These are phyloP conservation scores for Anser cygnoides DNA, from an alignment of 2,113 vertebrate genomes.

Conservation along the genomic window DNA sequence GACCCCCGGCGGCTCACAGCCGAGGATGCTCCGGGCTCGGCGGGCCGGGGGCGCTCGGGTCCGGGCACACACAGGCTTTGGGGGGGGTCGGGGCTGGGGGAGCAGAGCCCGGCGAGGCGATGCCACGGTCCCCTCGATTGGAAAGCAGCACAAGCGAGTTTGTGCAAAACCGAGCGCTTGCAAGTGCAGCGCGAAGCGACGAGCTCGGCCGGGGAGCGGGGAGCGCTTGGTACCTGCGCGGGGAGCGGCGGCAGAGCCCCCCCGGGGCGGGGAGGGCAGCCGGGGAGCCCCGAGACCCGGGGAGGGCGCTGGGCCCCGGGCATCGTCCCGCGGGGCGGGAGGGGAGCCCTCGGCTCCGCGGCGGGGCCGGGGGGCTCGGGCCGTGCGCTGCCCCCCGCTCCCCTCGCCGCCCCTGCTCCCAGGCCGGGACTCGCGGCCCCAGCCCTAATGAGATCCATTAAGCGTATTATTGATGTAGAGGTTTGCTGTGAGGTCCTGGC, in stretches of 20 bases:
- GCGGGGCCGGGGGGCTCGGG: background rate
- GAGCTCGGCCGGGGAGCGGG: background rate
- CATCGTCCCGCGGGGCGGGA: background rate
- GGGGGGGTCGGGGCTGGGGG: no score
- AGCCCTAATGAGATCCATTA: slow-evolving; percentile 70
- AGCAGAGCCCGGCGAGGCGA: background rate
- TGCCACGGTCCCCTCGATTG: background rate
- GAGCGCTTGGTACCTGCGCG: background rate
- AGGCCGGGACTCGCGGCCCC: background rate
- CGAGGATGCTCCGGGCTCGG: background rate
- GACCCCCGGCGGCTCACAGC: background rate
- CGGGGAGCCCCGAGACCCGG: no score
- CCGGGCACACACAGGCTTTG: background rate
- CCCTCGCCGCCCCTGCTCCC: background rate
- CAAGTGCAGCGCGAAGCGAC: background rate
- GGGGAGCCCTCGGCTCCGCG: background rate
- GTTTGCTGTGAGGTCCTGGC: slow-evolving; percentile 71
- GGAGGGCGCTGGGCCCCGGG: background rate
- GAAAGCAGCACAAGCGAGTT: accelerated
- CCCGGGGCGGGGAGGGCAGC: no score
- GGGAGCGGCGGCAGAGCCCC: no score
- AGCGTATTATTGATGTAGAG: slow-evolving; percentile 66
- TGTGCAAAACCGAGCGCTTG: no score
- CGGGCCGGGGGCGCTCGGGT: background rate
- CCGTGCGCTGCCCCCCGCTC: background rate